These are phyloP conservation scores for Thaleichthys pacificus DNA, from an alignment of 2,797 vertebrate genomes.

Conservation along the genomic window DNA sequence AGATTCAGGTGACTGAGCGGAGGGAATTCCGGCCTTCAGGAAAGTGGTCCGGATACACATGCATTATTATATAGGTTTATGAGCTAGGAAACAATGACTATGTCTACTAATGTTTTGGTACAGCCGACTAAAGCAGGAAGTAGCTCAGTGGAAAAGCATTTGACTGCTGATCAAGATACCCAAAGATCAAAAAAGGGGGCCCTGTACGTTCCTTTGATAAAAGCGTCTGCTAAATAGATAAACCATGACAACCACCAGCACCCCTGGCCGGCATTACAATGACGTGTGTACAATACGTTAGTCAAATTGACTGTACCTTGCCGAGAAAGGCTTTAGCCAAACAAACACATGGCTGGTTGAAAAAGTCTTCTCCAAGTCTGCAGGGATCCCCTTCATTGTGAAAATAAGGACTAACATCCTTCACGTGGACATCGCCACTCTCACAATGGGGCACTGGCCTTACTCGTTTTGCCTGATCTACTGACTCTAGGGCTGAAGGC, in stretches of 20 bases:
- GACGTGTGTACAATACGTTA: background rate
- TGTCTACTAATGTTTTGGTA: too few relatives aligned
- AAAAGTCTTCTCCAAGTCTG: constrained; percentile 78
- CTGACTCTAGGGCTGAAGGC: background rate
- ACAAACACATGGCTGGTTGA: constrained; percentile 79
- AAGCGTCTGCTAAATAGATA: too few relatives aligned
- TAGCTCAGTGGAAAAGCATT: background rate
- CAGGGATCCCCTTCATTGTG: constrained; percentile 18
- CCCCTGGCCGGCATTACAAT: too few relatives aligned
- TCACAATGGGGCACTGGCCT: background rate
- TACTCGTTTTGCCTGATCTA: background rate
- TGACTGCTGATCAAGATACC: too few relatives aligned
- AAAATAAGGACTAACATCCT: constrained; percentile 78
- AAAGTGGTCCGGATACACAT: constrained; percentile 9
- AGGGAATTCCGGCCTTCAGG: too few relatives aligned
- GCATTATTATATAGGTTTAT: constrained; percentile 4
- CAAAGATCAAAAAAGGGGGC: too few relatives aligned
- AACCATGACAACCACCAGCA: too few relatives aligned
- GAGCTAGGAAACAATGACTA: too few relatives aligned
- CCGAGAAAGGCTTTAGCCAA: constrained; percentile 88
- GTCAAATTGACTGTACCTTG: constrained; percentile 77
- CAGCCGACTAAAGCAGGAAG: too few relatives aligned
- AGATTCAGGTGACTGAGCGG: too few relatives aligned
- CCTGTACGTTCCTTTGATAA: too few relatives aligned
- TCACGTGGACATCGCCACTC: constrained; percentile 8